Conservation (phyloP, 2,888 invertebrate species). For the Drosophila longiperda region DNA sequence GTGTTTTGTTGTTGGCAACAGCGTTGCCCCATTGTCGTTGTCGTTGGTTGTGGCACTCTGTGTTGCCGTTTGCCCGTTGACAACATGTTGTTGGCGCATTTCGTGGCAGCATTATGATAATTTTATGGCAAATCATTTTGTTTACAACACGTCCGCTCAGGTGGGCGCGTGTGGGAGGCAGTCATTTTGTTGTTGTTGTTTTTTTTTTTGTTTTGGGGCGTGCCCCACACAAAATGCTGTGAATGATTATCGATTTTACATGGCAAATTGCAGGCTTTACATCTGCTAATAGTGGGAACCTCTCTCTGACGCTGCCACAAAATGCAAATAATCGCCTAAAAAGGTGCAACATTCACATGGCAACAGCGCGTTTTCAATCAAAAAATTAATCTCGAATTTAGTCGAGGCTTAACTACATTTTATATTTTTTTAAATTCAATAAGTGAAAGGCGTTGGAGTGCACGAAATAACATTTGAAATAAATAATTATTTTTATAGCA, state of each 20-base stretch:
- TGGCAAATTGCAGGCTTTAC: slow-evolving; percentile 64
- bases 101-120: slow-evolving; percentile 78
- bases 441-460: neutral
- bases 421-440: neutral
- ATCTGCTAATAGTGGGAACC: slow-evolving; percentile 37
- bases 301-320: neutral
- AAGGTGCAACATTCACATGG: slow-evolving; percentile 21
- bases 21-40: slow-evolving; percentile 36
- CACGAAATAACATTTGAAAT: neutral
- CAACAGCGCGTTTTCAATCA: neutral
- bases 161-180: slow-evolving; percentile 42
- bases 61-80: slow-evolving; percentile 61
- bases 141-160: slow-evolving; percentile 69
- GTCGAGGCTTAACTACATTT: neutral
- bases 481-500: no score
- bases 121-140: slow-evolving; percentile 82
- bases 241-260: slow-evolving; percentile 80
- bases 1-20: slow-evolving; percentile 18
- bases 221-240: slow-evolving; percentile 68
- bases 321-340: slow-evolving; percentile 34
- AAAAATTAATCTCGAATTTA: neutral
- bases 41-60: slow-evolving; percentile 12
- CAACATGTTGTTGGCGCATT: slow-evolving; percentile 82
- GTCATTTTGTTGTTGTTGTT: neutral
- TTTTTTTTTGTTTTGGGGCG: slow-evolving; percentile 33